Conservation (phyloP, 2,888 invertebrate species). For the Lochmaea capreae region DNA sequence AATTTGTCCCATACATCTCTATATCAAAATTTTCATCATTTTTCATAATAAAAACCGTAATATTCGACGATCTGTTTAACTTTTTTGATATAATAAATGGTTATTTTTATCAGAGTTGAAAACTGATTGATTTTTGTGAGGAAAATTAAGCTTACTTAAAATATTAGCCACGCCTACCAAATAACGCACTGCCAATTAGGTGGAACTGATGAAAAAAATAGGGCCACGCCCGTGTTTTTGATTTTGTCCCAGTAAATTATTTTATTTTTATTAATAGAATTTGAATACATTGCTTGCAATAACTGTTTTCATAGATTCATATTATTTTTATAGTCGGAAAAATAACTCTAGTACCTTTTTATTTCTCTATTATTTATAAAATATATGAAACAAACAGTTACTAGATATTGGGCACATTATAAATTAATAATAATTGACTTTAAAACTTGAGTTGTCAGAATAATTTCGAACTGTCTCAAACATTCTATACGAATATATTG, state of each 20-base stretch:
- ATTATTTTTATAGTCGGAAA: background rate
- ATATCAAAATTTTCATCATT: slow-evolving; percentile 35
- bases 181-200: slow-evolving; percentile 22
- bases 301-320: background rate
- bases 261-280: background rate
- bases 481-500: no score
- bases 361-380: no score
- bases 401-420: no score
- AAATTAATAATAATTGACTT: no score
- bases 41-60: slow-evolving; percentile 23
- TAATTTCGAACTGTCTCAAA: no score
- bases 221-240: slow-evolving; percentile 16
- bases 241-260: background rate
- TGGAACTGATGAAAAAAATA: slow-evolving; percentile 18
- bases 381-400: no score
- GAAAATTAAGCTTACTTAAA: slow-evolving; percentile 11
- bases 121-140: slow-evolving; percentile 23
- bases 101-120: background rate
- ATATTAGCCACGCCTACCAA: slow-evolving; percentile 22
- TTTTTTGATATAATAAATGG: background rate
- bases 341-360: no score
- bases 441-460: no score
- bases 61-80: slow-evolving; percentile 9
- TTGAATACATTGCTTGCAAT: background rate
- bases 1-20: slow-evolving; percentile 30